These are phyloP conservation scores for Agelaius tricolor DNA, from an alignment of 2,113 vertebrate genomes.

Conservation along the genomic window DNA sequence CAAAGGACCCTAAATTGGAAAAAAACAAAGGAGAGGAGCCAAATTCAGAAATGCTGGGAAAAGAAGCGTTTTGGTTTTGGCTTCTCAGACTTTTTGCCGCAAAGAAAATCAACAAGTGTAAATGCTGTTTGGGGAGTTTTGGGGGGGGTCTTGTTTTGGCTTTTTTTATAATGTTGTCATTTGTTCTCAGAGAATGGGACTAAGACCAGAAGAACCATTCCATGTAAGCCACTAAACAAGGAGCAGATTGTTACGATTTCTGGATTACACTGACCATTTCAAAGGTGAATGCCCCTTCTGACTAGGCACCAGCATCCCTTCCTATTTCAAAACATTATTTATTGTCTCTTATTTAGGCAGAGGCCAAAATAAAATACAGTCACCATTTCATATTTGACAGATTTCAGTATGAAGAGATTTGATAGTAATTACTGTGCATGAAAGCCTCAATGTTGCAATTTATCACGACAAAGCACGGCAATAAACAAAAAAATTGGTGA, in stretches of 20 bases:
- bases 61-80: neutral
- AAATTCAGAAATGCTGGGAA: neutral
- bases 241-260: neutral
- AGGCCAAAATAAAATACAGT: neutral
- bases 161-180: neutral
- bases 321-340: neutral
- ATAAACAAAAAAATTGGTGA: neutral
- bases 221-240: neutral
- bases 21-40: neutral
- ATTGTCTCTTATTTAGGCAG: neutral
- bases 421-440: neutral
- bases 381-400: neutral
- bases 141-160: accelerated
- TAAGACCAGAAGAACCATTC: neutral
- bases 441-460: neutral
- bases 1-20: neutral
- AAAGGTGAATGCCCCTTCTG: neutral
- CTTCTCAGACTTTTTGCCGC: neutral
- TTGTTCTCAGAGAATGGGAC: neutral
- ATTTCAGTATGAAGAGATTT: neutral
- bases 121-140: neutral
- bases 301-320: neutral
- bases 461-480: neutral
- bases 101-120: neutral
- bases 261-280: neutral